Evolutionary conservation across 2,797 vertebrate genomes (phyloP).

Genomic region (Mormyrops attenuatus): DNA sequence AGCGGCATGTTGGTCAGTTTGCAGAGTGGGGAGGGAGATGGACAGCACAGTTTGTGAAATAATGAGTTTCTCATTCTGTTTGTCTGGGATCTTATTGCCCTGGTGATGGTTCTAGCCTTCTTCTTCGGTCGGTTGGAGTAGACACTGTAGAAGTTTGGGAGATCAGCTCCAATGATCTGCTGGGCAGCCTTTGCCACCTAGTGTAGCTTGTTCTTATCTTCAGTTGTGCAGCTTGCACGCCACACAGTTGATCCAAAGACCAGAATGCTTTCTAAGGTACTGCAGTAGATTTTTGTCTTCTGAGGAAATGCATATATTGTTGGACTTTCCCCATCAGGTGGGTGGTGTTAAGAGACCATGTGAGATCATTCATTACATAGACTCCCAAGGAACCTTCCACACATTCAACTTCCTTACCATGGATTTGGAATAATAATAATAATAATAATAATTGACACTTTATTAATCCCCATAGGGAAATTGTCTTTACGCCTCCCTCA

Average conservation of each 20-base stretch:
- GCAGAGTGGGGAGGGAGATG: neutral
- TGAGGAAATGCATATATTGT: neutral
- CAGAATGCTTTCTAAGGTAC: neutral
- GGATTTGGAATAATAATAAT: neutral
- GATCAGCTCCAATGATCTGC: too few relatives aligned
- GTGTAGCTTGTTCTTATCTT: neutral
- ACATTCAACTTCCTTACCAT: neutral
- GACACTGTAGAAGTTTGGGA: neutral
- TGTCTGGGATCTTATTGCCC: neutral
- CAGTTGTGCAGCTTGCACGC: neutral
- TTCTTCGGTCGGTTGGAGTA: neutral
- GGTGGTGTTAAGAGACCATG: neutral
- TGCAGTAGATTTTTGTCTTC: neutral
- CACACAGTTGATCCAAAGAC: neutral
- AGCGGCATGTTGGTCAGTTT: neutral
- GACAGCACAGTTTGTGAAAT: neutral
- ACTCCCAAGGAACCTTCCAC: neutral
- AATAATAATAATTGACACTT: too few relatives aligned
- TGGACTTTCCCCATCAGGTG: neutral
- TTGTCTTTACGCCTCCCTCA: too few relatives aligned
- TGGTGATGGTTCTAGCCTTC: neutral
- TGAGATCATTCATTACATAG: neutral
- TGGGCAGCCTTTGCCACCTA: neutral
- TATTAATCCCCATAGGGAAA: too few relatives aligned
- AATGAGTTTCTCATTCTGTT: neutral